Percentiles rank a stretch among this genome's conserved stretches.
Evolutionary conservation across 2,113 vertebrate species (phyloP).

Genomic region (Protobothrops flavoviridis): DNA sequence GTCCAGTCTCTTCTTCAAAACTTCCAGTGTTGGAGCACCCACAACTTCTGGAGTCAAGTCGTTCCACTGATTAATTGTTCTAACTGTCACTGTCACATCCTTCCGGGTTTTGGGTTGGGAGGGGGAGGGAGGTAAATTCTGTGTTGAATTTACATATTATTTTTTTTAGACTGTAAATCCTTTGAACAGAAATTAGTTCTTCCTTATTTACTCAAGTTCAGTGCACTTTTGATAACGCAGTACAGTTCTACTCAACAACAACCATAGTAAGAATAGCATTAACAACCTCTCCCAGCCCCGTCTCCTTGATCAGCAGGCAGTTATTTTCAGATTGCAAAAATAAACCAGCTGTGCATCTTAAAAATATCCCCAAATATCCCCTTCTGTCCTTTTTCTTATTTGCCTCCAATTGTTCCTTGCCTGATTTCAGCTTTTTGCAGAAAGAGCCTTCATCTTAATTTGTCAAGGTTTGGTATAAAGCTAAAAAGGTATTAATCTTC

Average conservation of each 20-base stretch:
- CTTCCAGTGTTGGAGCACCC: no score
- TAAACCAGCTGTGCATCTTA: background rate
- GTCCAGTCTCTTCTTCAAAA: no score
- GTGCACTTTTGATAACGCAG: background rate
- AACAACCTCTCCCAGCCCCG: background rate
- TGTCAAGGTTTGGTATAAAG: constrained; percentile 75
- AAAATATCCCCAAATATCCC: background rate
- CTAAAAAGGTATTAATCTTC: constrained; percentile 70
- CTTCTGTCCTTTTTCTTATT: background rate
- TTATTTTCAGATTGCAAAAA: constrained; percentile 11
- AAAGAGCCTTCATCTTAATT: constrained; percentile 66
- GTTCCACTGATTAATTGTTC: no score
- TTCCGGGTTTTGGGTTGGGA: background rate
- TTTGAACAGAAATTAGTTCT: background rate
- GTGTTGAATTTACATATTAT: background rate
- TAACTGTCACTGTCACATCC: background rate
- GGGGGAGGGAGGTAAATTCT: background rate
- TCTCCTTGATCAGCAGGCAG: background rate
- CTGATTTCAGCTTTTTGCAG: constrained; percentile 52
- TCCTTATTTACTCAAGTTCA: background rate
- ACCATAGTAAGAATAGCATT: background rate
- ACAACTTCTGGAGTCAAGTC: no score
- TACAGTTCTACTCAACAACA: background rate
- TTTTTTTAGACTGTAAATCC: background rate
- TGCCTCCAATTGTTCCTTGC: constrained; percentile 42